Base-by-base conservation (phyloP, 2,888 invertebrate genomes). In the Drosophila flavopinicola region DNA sequence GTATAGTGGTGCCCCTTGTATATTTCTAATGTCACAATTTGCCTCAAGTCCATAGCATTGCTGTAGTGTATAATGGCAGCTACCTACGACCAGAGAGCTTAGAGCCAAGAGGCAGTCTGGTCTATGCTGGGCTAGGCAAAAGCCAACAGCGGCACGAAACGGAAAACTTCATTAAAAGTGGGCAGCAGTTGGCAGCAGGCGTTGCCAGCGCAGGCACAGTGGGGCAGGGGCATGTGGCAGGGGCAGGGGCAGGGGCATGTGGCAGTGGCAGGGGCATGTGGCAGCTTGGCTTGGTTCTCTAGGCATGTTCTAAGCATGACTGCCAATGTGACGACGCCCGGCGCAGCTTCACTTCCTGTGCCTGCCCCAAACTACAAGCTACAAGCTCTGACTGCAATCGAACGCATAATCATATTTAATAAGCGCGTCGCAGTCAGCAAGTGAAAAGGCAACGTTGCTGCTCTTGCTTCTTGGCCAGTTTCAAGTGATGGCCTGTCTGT, bases 351-450 rank as follows among this genome's bases (percentile, higher is more conserved):
- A 80, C 75, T 80, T 80, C 80, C 80, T 80, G 80, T 80, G 80
- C 49, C 33, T 30, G 52, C 53, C 51, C 48, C 58, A 67, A 75
- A 61, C 54, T 52, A 49, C 59, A 39, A 65, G 58, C 58, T n/a
- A n/a, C n/a, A n/a, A n/a, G n/a, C n/a, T n/a, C n/a, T 67, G 64
- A 29, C 51, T 58, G 69, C 75, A 76, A 84, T 82, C 85, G 82
- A 82, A 83, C 79, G 78, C 85, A 77, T 78, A 85, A 85, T 85
- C 83, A 82, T 85, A 83, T 83, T 83, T 85, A 83, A 83, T 83
- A 83, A 83, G 83, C 76, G 82, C 82, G 67, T 65, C 67, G 67
- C 52, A 73, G 65, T 66, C 66, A 42, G 68, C 69, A 59, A 66
- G 61, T 63, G 69, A 74, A 69, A 74, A 72, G 57, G 45, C 61